Conservation (phyloP, 2,113 vertebrate genomes). For the Balaeniceps rex region DNA sequence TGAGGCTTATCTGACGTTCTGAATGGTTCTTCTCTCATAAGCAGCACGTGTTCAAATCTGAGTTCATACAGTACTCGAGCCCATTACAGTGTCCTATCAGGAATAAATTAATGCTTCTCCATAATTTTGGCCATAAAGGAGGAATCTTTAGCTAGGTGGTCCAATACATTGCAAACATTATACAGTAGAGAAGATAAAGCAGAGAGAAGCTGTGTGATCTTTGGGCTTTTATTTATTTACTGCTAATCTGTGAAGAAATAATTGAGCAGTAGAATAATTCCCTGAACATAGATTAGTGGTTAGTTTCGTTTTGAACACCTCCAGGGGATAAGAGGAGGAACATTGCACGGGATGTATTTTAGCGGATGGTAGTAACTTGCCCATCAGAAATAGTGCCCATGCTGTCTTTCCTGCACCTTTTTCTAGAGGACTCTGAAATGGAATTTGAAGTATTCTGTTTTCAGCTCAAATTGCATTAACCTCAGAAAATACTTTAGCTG, state of each 20-base stretch:
- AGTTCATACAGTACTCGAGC: neutral
- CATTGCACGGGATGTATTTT: neutral
- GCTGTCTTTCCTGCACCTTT: neutral
- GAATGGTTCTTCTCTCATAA: neutral
- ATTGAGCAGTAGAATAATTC: neutral
- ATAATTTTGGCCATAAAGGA: neutral
- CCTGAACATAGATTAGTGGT: too few relatives aligned
- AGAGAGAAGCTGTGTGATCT: neutral
- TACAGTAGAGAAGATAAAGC: neutral
- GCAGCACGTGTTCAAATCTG: neutral
- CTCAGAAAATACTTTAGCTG: neutral
- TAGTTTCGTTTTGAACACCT: neutral
- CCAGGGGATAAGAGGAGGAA: neutral
- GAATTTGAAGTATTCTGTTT: neutral
- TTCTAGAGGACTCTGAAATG: neutral
- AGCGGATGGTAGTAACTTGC: neutral
- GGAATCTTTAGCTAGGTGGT: neutral
- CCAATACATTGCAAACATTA: accelerated
- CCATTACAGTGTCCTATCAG: neutral
- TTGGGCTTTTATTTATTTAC: neutral
- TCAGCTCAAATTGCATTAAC: neutral
- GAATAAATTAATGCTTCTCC: neutral
- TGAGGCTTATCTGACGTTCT: neutral
- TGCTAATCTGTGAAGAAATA: neutral
- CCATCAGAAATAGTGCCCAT: neutral